A percentile compares a stretch with the other conserved stretches of the same genome.
Evolutionary conservation across 2,797 vertebrate species (phyloP).

Genomic region (Cottoperca gobio): DNA sequence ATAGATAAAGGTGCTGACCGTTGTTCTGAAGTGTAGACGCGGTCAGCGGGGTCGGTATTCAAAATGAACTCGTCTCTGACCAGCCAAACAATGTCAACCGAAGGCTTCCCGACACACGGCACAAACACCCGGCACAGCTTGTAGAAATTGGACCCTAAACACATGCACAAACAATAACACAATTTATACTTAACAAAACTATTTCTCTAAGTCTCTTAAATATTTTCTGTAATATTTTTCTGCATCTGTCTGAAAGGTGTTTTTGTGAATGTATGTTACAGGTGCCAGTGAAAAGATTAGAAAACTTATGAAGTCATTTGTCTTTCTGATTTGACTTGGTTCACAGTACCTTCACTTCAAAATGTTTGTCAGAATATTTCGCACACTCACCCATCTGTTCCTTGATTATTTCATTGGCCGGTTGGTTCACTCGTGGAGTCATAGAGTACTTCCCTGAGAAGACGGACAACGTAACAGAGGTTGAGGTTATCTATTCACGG

Average conservation of each 20-base stretch:
- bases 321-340: too few species aligned
- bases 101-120: constrained; percentile 49
- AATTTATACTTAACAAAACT: background rate
- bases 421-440: constrained; percentile 82
- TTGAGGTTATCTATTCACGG: background rate
- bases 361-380: constrained; percentile 14
- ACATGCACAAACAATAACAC: constrained; percentile 15
- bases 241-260: too few species aligned
- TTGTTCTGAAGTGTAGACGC: constrained; percentile 34
- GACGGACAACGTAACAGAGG: background rate
- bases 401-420: constrained; percentile 81
- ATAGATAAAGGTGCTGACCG: constrained; percentile 55
- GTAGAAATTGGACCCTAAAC: constrained; percentile 81
- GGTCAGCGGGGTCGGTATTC: accelerated
- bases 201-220: background rate
- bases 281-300: background rate
- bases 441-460: constrained; percentile 52
- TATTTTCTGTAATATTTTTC: background rate
- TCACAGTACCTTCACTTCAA: too few species aligned
- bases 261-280: background rate
- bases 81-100: constrained; percentile 53
- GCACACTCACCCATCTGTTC: constrained; percentile 81
- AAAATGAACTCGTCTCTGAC: accelerated
- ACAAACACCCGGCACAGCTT: constrained; percentile 86
- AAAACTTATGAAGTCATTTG: too few species aligned